Conservation (phyloP, 2,113 vertebrate species). For the Diglossa brunneiventris region DNA sequence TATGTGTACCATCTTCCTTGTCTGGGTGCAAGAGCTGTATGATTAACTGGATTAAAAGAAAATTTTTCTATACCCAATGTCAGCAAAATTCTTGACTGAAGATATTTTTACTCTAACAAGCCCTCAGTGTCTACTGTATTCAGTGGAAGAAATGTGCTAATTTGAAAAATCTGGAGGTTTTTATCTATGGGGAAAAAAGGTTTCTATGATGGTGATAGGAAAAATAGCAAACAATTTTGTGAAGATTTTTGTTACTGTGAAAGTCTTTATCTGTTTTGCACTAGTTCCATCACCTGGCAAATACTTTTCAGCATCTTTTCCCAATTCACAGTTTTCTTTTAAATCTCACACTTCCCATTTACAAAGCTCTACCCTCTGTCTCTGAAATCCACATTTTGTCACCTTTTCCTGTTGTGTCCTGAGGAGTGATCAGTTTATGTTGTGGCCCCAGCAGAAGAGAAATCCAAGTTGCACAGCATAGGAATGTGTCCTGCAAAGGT, state of each 20-base stretch:
- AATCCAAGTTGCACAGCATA: background rate
- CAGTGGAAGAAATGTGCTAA: background rate
- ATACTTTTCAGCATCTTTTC: background rate
- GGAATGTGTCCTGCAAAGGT: background rate
- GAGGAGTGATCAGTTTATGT: background rate
- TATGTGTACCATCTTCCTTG: background rate
- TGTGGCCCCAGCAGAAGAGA: background rate
- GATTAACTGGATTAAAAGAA: background rate
- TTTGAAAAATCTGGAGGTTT: constrained; percentile 13
- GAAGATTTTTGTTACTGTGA: background rate
- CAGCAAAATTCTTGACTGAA: background rate
- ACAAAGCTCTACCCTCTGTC: background rate
- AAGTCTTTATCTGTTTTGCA: background rate
- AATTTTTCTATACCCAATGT: background rate
- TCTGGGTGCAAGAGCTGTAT: background rate
- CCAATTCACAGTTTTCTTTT: background rate
- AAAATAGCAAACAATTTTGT: background rate
- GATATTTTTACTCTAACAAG: background rate
- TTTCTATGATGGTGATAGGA: background rate
- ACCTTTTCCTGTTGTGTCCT: background rate
- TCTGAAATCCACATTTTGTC: background rate
- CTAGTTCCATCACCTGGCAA: background rate
- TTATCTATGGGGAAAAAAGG: background rate
- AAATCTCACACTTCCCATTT: background rate
- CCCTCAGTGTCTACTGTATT: background rate